phyloP scores from a whole-genome alignment of 2,113 vertebrate genomes.

The Nibea albiflora region DNA sequence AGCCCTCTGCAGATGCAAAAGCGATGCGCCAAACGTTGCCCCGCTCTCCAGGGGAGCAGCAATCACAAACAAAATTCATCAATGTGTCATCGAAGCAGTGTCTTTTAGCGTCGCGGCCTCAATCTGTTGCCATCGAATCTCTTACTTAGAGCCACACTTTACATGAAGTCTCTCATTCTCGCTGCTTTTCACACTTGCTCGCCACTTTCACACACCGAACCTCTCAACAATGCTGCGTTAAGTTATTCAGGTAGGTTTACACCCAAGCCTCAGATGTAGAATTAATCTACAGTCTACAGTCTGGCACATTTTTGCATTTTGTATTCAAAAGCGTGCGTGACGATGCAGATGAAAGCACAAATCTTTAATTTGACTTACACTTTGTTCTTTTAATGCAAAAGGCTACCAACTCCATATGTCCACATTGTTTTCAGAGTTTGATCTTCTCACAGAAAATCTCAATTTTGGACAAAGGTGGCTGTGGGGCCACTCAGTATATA shows the following conservation, averaged over 20 bases:
- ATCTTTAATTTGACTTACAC: neutral
- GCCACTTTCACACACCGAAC: neutral
- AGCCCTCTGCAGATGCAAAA: slow-evolving; percentile 40
- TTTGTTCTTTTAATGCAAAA: neutral
- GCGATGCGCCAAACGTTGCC: slow-evolving; percentile 27
- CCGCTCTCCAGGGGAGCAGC: slow-evolving; percentile 44
- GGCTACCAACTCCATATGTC: neutral
- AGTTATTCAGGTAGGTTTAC: neutral
- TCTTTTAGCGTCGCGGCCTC: slow-evolving; percentile 27
- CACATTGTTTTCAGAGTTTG: neutral
- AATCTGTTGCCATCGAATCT: slow-evolving; percentile 40
- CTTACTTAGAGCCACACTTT: neutral
- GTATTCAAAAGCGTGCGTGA: neutral
- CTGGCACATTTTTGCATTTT: neutral
- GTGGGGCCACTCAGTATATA: neutral
- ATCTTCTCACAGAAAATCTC: neutral
- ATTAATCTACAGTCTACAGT: neutral
- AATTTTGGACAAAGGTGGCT: neutral
- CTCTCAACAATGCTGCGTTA: neutral
- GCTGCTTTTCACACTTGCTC: neutral
- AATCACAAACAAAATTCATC: slow-evolving; percentile 65
- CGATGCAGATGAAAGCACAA: neutral
- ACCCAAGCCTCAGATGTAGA: neutral
- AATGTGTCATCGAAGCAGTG: slow-evolving; percentile 37
- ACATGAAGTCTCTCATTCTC: neutral